Evolutionary conservation across 2,888 invertebrate species (phyloP), one percentile per base, ranked within the genome.

Genomic region (Aricia artaxerxes): DNA sequence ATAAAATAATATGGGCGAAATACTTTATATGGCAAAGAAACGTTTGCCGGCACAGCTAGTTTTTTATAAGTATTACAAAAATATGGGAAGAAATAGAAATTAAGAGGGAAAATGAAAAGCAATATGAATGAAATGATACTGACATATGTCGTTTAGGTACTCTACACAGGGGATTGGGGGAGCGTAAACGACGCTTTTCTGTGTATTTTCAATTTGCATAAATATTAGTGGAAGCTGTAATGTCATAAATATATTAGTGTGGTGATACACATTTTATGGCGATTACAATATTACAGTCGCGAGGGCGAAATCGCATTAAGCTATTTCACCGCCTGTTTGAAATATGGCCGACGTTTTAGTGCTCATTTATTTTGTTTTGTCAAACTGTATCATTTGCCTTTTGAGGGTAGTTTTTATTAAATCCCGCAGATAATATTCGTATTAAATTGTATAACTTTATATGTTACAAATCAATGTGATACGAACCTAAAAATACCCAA

Each of bases 131-230:
- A 85, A 86, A 84, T 83, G 79, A 84, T 85, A 80, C 82, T 83
- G 87, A 86, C 91, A 91, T 92, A 92, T 92, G 91, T 89, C 89
- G 85, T 84, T 85, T 84, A 24, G 24, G 24, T 24, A 83, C 86
- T 83, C 85, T 87, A 85, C 85, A 83, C 84, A 84, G 86, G 84
- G 90, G 90, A 90, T 92, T 91, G 91, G 92, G 93, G 92, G 85
- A 83, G 85, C 87, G 88, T 89, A 91, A 93, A 91, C 90, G 92
- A 90, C 88, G 88, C 90, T 91, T 91, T 92, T 93, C 88, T 87
- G 91, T 87, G 87, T 90, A 89, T 92, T 93, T 95, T 94, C 94
- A 93, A 94, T 94, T 94, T 94, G 92, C 94, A 94, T 94, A 94
- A 93, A 93, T 93, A 94, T 94, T 93, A 94, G 93, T 92, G 90